Conservation (phyloP, 2,888 invertebrate species). For the Sphaerolaimus hirsutus region DNA sequence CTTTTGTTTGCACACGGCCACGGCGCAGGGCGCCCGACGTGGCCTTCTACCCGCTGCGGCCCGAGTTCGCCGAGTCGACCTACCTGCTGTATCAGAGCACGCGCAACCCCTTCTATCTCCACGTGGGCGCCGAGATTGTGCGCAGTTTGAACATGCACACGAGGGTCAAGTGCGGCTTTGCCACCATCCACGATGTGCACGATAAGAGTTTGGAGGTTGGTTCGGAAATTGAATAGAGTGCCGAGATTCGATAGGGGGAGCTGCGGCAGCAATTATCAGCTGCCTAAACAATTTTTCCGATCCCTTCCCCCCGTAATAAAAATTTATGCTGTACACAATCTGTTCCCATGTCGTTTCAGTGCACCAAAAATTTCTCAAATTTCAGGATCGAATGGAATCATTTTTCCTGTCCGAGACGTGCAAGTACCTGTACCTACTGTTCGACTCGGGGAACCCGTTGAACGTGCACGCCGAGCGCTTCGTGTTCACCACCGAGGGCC, state of each 20-base stretch:
- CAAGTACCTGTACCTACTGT: constrained; percentile 41
- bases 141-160: constrained; percentile 19
- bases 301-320: too few species aligned
- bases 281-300: too few species aligned
- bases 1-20: neutral
- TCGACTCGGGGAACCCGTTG: constrained; percentile 38
- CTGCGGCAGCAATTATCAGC: too few species aligned
- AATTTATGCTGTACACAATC: too few species aligned
- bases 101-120: constrained; percentile 41
- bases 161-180: constrained; percentile 36
- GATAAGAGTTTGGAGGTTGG: constrained; percentile 37
- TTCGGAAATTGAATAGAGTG: too few species aligned
- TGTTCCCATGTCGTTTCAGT: too few species aligned
- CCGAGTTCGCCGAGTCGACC: constrained; percentile 40
- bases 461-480: constrained; percentile 34
- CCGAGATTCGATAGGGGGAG: too few species aligned
- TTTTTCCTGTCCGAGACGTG: constrained; percentile 42
- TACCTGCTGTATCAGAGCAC: constrained; percentile 40
- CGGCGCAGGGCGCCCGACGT: constrained; percentile 35
- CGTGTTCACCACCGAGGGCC: constrained; percentile 40
- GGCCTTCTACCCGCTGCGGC: constrained; percentile 39
- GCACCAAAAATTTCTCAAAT: neutral
- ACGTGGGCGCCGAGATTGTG: constrained; percentile 39
- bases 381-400: constrained; percentile 39
- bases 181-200: constrained; percentile 39